phyloP scores from a whole-genome alignment of 1,140 invertebrate genomes.

The Hydropsyche tenuis region DNA sequence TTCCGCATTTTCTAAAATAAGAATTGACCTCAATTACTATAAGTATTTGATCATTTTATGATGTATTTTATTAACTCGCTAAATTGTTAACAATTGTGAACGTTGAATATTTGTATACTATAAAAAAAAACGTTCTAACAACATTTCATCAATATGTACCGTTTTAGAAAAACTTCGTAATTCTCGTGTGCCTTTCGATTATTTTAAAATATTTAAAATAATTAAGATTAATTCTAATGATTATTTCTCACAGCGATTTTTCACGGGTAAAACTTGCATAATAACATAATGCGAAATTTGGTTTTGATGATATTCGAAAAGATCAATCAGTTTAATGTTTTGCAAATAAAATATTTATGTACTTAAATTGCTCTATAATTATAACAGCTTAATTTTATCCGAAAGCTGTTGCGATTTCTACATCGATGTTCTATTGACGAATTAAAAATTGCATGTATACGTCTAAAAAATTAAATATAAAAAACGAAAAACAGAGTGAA shows the following conservation, averaged over 20 bases:
- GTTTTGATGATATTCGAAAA: background rate
- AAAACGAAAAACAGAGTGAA: conserved; percentile 16
- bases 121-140: background rate
- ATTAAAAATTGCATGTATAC: background rate
- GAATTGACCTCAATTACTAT: conserved; percentile 5
- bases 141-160: no score
- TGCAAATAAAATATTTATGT: background rate
- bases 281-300: no score
- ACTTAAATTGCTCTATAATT: background rate
- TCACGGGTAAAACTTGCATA: background rate
- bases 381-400: no score
- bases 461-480: conserved; percentile 2
- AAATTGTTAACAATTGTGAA: background rate
- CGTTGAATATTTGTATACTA: conserved; percentile 2
- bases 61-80: conserved; percentile 7
- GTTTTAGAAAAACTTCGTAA: background rate
- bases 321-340: no score
- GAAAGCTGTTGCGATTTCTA: background rate
- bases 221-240: background rate
- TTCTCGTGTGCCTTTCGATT: conserved; percentile 27
- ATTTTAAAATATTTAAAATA: conserved; percentile 21
- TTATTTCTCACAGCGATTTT: background rate
- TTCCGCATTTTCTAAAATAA: background rate
- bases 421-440: no score
- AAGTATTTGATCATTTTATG: conserved; percentile 1